Percentiles rank a stretch among this genome's conserved stretches.
Conservation (phyloP, 2,113 vertebrate genomes). For the Pithys albifrons region DNA sequence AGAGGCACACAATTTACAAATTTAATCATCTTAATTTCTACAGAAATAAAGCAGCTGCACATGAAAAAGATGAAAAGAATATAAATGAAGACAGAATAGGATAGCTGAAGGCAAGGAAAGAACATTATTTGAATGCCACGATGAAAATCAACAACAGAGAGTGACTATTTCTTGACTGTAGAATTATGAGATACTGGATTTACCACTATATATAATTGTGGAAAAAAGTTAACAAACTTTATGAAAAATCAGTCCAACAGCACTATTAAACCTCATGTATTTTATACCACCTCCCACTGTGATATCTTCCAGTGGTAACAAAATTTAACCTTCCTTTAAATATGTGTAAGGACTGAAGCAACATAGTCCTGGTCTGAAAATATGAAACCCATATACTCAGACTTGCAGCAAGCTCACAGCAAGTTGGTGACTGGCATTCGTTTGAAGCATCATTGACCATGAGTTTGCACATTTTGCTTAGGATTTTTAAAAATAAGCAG, state of each 20-base stretch:
- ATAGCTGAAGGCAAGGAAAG: neutral
- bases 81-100: neutral
- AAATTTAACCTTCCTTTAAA: neutral
- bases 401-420: neutral
- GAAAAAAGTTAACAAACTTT: neutral
- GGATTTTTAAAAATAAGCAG: neutral
- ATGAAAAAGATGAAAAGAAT: neutral
- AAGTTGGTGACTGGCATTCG: neutral
- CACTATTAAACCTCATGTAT: neutral
- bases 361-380: neutral
- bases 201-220: neutral
- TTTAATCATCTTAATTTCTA: neutral
- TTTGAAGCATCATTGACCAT: neutral
- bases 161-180: neutral
- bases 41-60: slow-evolving; percentile 14
- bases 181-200: neutral
- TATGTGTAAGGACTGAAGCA: neutral
- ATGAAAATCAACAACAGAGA: neutral
- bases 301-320: neutral
- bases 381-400: neutral
- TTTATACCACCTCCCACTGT: neutral
- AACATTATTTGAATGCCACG: neutral
- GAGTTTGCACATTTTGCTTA: neutral
- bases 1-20: neutral
- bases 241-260: neutral